Conservation (phyloP, 2,888 invertebrate genomes). For the Limnephilus rhombicus region DNA sequence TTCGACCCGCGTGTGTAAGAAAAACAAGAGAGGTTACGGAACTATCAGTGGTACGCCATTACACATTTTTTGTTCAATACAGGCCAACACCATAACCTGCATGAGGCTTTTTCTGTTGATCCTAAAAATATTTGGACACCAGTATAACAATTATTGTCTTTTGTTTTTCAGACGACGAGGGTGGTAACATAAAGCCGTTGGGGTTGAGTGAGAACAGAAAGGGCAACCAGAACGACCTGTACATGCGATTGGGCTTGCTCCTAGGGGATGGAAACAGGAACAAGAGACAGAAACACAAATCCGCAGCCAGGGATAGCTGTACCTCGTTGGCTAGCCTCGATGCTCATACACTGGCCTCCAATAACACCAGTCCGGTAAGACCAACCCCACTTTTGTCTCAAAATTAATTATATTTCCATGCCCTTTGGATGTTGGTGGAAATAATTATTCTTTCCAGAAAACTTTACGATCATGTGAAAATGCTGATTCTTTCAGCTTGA, state of each 20-base stretch:
- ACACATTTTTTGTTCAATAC: neutral
- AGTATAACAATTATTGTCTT: neutral
- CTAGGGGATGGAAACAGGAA: slow-evolving; percentile 84
- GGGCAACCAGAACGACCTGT: slow-evolving; percentile 84
- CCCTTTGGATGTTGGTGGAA: no score
- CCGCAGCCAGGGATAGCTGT: slow-evolving; percentile 72
- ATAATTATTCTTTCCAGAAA: no score
- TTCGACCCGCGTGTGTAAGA: neutral
- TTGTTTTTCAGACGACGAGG: slow-evolving; percentile 82
- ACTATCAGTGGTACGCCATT: neutral
- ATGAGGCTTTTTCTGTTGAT: neutral
- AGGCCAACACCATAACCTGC: neutral
- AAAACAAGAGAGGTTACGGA: neutral
- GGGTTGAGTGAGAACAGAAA: slow-evolving; percentile 67
- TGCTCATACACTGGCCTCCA: slow-evolving; percentile 84
- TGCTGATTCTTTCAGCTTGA: no score
- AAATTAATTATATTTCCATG: no score
- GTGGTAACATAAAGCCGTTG: slow-evolving; percentile 81
- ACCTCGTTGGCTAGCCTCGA: slow-evolving; percentile 79
- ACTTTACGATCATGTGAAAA: no score
- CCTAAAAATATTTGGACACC: neutral
- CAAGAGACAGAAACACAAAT: slow-evolving; percentile 70
- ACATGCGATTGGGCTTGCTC: slow-evolving; percentile 89
- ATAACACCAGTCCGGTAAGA: slow-evolving; percentile 88
- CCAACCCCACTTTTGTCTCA: neutral